phyloP scores from a whole-genome alignment of 2,113 vertebrate genomes.

The Amblyornis subalaris region DNA sequence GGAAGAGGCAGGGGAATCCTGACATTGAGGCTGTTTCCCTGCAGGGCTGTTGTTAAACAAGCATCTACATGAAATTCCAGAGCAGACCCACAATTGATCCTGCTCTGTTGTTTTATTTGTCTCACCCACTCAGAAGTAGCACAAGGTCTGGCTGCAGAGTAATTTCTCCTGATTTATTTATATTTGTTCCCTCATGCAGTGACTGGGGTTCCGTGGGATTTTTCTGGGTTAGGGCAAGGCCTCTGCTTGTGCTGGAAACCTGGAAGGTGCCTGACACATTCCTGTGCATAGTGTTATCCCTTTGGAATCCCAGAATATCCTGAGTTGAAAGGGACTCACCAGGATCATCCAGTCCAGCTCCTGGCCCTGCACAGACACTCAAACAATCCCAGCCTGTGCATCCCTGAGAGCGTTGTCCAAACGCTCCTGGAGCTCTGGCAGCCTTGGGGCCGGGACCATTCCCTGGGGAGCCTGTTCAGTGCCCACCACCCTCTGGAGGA shows the following conservation, averaged over 20 bases:
- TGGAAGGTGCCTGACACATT: neutral
- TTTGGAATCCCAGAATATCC: neutral
- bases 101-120: neutral
- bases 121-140: neutral
- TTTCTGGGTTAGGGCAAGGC: neutral
- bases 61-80: neutral
- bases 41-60: neutral
- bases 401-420: neutral
- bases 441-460: neutral
- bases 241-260: neutral
- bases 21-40: rapidly evolving
- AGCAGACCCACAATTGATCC: neutral
- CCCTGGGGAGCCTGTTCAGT: neutral
- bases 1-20: rapidly evolving
- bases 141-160: neutral
- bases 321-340: rapidly evolving
- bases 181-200: neutral
- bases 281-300: rapidly evolving
- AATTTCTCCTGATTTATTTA: neutral
- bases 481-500: neutral
- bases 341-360: rapidly evolving
- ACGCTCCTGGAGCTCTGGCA: neutral
- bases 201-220: neutral
- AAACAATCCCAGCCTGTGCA: neutral
- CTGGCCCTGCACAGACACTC: neutral